These are phyloP conservation scores for Drosophila anomalata DNA, from an alignment of 2,888 invertebrate species.

Conservation along the genomic window DNA sequence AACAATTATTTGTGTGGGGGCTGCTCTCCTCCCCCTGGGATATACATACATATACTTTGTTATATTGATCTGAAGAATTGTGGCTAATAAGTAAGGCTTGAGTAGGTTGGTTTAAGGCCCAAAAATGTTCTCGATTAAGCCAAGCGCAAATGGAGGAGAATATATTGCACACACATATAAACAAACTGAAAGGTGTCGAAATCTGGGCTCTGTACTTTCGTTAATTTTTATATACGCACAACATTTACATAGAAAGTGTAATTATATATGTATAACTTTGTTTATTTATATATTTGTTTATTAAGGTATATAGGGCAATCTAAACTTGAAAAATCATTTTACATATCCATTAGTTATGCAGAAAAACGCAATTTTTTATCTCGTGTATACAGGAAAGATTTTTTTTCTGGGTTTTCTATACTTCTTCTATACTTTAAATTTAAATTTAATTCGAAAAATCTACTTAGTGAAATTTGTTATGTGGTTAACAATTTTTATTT, in stretches of 20 bases:
- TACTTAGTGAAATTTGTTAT: constrained; percentile 78
- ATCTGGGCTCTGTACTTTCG: constrained; percentile 29
- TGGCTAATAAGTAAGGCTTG: constrained; percentile 37
- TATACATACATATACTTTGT: constrained; percentile 11
- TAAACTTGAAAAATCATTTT: constrained; percentile 34
- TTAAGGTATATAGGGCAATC: constrained; percentile 30
- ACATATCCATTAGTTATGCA: constrained; percentile 55
- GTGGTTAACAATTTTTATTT: constrained; percentile 63
- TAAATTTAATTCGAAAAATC: constrained; percentile 75
- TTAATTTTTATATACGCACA: constrained; percentile 34
- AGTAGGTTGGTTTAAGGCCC: constrained; percentile 35
- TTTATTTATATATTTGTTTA: constrained; percentile 26
- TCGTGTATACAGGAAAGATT: constrained; percentile 48
- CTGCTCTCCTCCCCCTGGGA: constrained; percentile 21
- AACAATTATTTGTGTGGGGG: constrained; percentile 25
- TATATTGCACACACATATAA: constrained; percentile 44
- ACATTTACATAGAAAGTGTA: constrained; percentile 38
- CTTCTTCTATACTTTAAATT: constrained; percentile 37
- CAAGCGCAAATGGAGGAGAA: constrained; percentile 30
- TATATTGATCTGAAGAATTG: constrained; percentile 35
- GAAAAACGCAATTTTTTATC: constrained; percentile 45
- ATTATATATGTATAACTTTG: constrained; percentile 28
- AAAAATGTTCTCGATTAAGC: constrained; percentile 32
- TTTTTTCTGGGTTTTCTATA: constrained; percentile 14
- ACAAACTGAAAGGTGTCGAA: constrained; percentile 33